These are phyloP conservation scores for Holotrichia oblita DNA, from an alignment of 1,140 invertebrate genomes.

Conservation along the genomic window DNA sequence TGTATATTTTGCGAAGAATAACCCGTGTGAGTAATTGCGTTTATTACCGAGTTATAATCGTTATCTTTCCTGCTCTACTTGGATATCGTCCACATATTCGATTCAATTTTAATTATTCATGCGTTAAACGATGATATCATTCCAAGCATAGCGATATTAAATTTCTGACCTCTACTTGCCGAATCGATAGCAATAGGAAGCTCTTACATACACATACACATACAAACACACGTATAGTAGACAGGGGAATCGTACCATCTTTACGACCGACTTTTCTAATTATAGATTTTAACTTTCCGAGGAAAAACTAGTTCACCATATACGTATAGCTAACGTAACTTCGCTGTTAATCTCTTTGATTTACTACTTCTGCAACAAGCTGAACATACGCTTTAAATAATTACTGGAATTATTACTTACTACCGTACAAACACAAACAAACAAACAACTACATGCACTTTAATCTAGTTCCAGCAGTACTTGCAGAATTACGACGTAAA, in stretches of 20 bases:
- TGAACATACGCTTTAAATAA: not conserved
- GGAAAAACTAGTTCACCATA: slow-evolving; percentile 13
- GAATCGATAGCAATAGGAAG: slow-evolving; percentile 19
- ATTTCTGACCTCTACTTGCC: slow-evolving; percentile 27
- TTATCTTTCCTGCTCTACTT: not conserved
- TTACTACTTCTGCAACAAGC: not conserved
- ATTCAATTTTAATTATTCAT: slow-evolving; percentile 17
- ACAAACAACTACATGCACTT: not conserved
- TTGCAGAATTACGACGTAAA: not conserved
- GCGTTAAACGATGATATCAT: slow-evolving; percentile 29
- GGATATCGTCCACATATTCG: not conserved
- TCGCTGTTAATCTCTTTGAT: not conserved
- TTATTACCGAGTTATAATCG: not conserved
- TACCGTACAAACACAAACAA: not conserved
- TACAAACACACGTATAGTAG: not conserved
- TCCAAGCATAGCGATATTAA: slow-evolving; percentile 14
- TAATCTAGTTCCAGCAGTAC: not conserved
- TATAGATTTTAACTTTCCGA: slow-evolving; percentile 27
- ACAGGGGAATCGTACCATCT: not conserved
- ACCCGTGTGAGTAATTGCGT: not conserved
- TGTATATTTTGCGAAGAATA: not conserved
- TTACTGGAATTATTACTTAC: not conserved
- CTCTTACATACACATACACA: slow-evolving; percentile 1
- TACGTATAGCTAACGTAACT: not conserved
- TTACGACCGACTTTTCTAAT: slow-evolving; percentile 28